phyloP scores from a whole-genome alignment of 2,113 vertebrate species.

The Struthidea cinerea region DNA sequence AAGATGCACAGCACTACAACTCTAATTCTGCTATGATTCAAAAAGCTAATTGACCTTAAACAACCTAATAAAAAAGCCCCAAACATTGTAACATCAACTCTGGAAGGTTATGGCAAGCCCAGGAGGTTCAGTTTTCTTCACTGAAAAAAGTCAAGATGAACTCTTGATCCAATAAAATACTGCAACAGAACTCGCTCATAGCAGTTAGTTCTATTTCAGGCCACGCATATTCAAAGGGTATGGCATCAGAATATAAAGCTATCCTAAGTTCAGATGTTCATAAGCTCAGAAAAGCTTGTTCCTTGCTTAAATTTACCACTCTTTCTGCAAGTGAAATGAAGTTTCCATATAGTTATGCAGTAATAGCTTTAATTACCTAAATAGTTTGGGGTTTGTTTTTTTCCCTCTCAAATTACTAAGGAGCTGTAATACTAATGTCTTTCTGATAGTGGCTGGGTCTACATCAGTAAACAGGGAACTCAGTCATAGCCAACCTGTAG shows the following conservation, averaged over 20 bases:
- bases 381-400: neutral
- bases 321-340: neutral
- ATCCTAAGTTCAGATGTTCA: rapidly evolving
- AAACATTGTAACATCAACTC: neutral
- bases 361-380: neutral
- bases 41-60: neutral
- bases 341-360: neutral
- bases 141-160: neutral
- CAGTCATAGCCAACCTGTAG: neutral
- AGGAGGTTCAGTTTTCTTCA: neutral
- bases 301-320: neutral
- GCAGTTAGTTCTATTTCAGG: neutral
- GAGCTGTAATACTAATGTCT: neutral
- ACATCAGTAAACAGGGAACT: neutral
- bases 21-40: neutral
- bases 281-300: neutral
- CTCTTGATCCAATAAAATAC: neutral
- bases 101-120: neutral
- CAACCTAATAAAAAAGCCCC: neutral
- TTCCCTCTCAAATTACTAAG: neutral
- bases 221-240: neutral
- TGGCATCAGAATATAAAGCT: neutral
- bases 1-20: neutral
- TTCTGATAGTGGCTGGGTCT: neutral
- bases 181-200: neutral